A percentile compares a stretch with the other conserved stretches of the same genome.
phyloP scores from a whole-genome alignment of 2,797 vertebrate genomes.

The Sitta carolinensis region DNA sequence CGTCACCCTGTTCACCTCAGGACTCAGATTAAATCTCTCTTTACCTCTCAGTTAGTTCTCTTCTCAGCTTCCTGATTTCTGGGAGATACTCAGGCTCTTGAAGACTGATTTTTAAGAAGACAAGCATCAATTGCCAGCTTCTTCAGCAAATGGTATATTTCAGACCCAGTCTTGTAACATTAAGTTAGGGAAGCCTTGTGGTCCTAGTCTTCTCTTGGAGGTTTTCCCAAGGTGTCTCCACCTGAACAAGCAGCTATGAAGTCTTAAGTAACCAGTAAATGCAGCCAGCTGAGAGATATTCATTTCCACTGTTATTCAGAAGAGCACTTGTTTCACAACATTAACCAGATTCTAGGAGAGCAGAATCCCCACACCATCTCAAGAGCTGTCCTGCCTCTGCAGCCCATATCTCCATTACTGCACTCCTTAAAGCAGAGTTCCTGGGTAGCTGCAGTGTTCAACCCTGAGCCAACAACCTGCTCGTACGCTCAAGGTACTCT shows the following conservation, averaged over 20 bases:
- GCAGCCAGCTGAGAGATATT: neutral
- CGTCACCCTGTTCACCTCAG: neutral
- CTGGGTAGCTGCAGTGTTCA: neutral
- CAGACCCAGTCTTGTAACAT: neutral
- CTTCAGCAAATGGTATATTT: neutral
- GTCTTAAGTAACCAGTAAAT: neutral
- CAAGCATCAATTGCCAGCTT: neutral
- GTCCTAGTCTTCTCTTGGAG: neutral
- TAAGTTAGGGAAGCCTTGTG: neutral
- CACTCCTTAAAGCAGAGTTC: neutral
- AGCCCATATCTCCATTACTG: fast-evolving
- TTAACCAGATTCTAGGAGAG: neutral
- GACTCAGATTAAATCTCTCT: neutral
- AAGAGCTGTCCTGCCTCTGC: neutral
- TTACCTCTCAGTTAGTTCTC: neutral
- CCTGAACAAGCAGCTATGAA: neutral
- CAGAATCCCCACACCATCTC: neutral
- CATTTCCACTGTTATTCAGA: neutral
- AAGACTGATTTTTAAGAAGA: neutral
- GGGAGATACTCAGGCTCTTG: neutral
- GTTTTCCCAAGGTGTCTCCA: neutral
- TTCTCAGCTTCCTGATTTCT: neutral
- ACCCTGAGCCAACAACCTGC: neutral
- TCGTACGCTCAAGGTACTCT: fast-evolving
- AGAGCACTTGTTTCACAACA: neutral